phyloP scores from a whole-genome alignment of 2,797 vertebrate genomes.

The Acipenser ruthenus region DNA sequence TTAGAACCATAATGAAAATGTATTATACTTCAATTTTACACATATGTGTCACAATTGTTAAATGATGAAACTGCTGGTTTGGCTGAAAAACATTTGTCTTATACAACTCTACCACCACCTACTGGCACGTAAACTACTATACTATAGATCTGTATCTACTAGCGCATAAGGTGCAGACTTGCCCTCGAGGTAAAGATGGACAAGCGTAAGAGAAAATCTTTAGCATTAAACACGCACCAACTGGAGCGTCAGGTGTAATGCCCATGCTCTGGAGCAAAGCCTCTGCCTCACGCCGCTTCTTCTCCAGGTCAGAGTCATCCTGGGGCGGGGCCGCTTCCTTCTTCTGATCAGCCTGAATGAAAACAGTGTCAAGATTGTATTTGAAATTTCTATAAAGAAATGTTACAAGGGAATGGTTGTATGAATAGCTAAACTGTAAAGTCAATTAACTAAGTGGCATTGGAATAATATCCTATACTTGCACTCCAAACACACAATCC shows the following conservation, averaged over 20 bases:
- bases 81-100: slow-evolving; percentile 11
- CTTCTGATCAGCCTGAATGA: slow-evolving; percentile 75
- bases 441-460: too few species aligned
- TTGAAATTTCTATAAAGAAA: too few species aligned
- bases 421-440: too few species aligned
- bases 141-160: too few species aligned
- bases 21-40: neutral
- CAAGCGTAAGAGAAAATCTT: neutral
- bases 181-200: too few species aligned
- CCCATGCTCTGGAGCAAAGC: slow-evolving; percentile 93
- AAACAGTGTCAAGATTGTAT: too few species aligned
- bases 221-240: slow-evolving; percentile 62
- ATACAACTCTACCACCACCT: slow-evolving; percentile 65
- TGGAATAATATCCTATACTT: too few species aligned
- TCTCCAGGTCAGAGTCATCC: slow-evolving; percentile 93
- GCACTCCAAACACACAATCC: too few species aligned
- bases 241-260: slow-evolving; percentile 72
- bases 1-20: neutral
- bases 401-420: too few species aligned
- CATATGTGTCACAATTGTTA: neutral
- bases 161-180: too few species aligned
- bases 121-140: slow-evolving; percentile 30
- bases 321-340: slow-evolving; percentile 69
- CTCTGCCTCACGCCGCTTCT: slow-evolving; percentile 90
- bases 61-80: neutral